Conservation (phyloP, 1,140 invertebrate genomes). For the Himalopsyche phryganea region DNA sequence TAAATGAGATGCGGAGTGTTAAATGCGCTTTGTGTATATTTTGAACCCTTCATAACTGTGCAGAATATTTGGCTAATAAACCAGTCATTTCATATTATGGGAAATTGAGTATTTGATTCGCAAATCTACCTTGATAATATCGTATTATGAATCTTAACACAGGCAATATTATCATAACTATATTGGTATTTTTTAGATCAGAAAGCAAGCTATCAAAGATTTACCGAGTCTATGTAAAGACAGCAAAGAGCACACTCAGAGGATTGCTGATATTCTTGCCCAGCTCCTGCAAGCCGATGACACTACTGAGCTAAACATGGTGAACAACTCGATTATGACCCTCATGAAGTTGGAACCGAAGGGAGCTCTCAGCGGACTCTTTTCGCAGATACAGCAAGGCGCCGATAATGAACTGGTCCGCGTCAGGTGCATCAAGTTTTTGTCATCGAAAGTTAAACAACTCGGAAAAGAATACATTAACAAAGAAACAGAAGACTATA, state of each 20-base stretch:
- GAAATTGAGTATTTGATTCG: no score
- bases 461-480: constrained; percentile 75
- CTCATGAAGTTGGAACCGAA: constrained; percentile 59
- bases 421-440: constrained; percentile 85
- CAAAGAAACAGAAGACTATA: constrained; percentile 81
- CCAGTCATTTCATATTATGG: no score
- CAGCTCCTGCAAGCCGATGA: constrained; percentile 88
- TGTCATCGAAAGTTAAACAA: constrained; percentile 77
- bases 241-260: constrained; percentile 75
- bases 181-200: constrained; percentile 69
- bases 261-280: constrained; percentile 88
- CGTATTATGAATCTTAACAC: no score
- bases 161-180: no score
- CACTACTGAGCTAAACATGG: constrained; percentile 71
- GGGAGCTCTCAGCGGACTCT: constrained; percentile 78
- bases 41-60: no score
- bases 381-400: constrained; percentile 79
- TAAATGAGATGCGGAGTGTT: no score
- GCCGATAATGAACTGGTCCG: constrained; percentile 72
- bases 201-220: constrained; percentile 94
- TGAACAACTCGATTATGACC: constrained; percentile 65
- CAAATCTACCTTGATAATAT: no score
- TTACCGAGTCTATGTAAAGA: constrained; percentile 84
- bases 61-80: no score
- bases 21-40: no score